Evolutionary conservation across 2,797 vertebrate species (phyloP).

Genomic region (Bufotes viridis): DNA sequence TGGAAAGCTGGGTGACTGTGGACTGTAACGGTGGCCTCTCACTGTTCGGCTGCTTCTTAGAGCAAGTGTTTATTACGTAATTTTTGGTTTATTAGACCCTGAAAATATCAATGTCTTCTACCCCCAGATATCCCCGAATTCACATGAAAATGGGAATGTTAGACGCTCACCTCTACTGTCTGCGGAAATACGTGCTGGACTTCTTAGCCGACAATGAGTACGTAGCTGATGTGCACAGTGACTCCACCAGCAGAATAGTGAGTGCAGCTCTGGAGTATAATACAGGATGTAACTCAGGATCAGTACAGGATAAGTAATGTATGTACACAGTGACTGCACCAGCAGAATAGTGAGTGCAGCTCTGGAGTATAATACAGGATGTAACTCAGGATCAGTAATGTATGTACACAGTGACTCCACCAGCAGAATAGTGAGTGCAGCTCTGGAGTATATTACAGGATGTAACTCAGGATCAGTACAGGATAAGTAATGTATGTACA

Average conservation of each 20-base stretch:
- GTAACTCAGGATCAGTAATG: background rate
- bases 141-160: constrained; percentile 92
- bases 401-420: background rate
- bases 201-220: constrained; percentile 84
- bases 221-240: constrained; percentile 45
- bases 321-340: constrained; percentile 3
- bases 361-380: constrained; percentile 7
- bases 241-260: background rate
- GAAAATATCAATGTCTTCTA: background rate
- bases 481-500: constrained; percentile 4
- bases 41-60: too few species aligned
- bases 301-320: background rate
- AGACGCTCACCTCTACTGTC: constrained; percentile 97
- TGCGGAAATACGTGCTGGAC: constrained; percentile 94
- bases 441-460: background rate
- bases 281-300: background rate
- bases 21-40: too few species aligned
- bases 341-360: constrained; percentile 16
- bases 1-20: background rate
- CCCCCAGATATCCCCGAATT: constrained; percentile 89
- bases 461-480: background rate
- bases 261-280: constrained; percentile 11
- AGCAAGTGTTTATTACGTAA: too few species aligned
- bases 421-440: background rate
- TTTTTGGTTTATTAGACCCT: background rate